A percentile compares a stretch with the other conserved stretches of the same genome.
Conservation (phyloP, 2,888 invertebrate species). For the Pheosia tremula region DNA sequence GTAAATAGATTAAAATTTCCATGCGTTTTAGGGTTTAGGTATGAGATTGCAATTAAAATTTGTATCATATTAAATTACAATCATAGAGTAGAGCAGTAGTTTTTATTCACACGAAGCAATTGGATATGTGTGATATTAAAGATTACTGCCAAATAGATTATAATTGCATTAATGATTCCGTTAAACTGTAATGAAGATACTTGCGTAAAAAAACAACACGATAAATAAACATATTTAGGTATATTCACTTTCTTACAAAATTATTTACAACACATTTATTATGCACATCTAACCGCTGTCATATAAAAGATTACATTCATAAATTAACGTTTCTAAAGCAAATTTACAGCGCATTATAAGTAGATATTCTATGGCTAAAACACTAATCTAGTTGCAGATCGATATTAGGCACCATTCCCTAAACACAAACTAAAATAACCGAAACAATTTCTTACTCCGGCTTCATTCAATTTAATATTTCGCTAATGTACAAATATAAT, state of each 20-base stretch:
- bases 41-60: no score
- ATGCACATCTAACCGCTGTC: constrained; percentile 77
- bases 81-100: no score
- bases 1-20: no score
- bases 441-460: background rate
- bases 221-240: constrained; percentile 80
- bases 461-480: background rate
- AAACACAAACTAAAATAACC: constrained; percentile 39
- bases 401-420: constrained; percentile 69
- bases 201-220: constrained; percentile 49
- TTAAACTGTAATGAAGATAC: background rate
- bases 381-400: constrained; percentile 70
- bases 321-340: constrained; percentile 70
- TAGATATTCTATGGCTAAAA: constrained; percentile 50
- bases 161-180: no score
- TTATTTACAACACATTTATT: constrained; percentile 81
- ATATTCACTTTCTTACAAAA: constrained; percentile 80
- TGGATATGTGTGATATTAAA: no score
- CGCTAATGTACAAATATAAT: background rate
- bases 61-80: no score
- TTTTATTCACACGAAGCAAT: no score
- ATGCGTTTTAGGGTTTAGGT: no score
- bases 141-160: no score
- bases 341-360: constrained; percentile 68
- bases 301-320: constrained; percentile 80